Conservation (phyloP, 2,888 invertebrate genomes). For the Steinernema carpocapsae region DNA sequence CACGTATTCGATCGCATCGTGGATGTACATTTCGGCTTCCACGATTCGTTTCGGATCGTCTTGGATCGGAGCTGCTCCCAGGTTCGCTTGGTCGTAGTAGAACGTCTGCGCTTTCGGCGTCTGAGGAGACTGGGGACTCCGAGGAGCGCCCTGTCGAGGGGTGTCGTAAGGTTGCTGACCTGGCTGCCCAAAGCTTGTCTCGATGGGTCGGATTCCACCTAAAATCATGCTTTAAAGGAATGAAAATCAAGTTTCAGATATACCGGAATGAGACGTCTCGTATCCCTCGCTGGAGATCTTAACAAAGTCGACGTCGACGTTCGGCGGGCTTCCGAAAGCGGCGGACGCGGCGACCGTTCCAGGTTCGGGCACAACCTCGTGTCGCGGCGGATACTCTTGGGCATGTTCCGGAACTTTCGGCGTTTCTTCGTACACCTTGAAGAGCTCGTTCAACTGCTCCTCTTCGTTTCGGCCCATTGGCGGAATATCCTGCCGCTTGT, state of each 20-base stretch:
- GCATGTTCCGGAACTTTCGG: background rate
- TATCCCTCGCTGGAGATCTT: constrained; percentile 3
- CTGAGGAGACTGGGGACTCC: background rate
- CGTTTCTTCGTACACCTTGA: constrained; percentile 46
- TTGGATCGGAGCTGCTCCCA: background rate
- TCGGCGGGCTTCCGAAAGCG: background rate
- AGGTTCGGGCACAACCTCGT: background rate
- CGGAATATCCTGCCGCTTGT: background rate
- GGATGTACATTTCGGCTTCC: constrained; percentile 58
- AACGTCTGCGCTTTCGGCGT: background rate
- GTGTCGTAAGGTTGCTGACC: background rate
- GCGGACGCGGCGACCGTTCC: constrained; percentile 5
- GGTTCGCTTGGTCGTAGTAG: background rate
- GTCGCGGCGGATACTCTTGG: background rate
- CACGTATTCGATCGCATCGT: constrained; percentile 61
- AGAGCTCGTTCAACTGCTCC: constrained; percentile 42
- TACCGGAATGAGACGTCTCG: background rate
- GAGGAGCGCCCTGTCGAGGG: constrained; percentile 15
- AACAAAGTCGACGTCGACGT: constrained; percentile 9
- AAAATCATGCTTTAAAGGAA: too few relatives aligned
- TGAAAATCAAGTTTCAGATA: too few relatives aligned
- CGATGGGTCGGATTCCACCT: too few relatives aligned
- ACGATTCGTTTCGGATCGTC: constrained; percentile 55
- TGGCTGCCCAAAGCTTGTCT: too few relatives aligned
- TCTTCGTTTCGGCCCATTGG: constrained; percentile 42